Evolutionary conservation across 2,113 vertebrate genomes (phyloP), one percentile per base, ranked within the genome.

Genomic region (Sarotherodon lohbergeri): DNA sequence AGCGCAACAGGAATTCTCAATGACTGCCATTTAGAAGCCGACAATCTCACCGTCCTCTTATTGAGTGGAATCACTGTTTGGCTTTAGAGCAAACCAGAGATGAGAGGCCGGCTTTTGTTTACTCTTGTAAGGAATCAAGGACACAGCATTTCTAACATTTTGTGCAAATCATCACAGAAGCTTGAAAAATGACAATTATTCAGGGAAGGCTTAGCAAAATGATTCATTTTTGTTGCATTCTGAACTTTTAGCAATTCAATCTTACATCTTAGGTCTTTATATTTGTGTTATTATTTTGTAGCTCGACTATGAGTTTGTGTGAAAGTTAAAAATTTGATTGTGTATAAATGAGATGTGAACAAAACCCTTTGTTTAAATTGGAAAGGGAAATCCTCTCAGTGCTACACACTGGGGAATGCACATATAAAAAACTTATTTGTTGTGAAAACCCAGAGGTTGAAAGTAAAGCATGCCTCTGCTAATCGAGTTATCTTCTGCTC

Each of bases 371-470:
- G 6, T 76, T 76, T 76, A 48, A 76, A 50, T 19, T 50, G 14
- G 43, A 39, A 22, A 83, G 82, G n/a, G 4, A 52, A 6, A 32
- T 61, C 43, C 71, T 76, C 84, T 79, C 50, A 27, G 55, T 36
- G 59, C 59, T 63, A 34, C 6, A 29, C 68, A 17, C 32, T 32
- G 68, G 12, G 68, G 17, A 34, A 39, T 71, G 85, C 78, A 91
- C 92, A 91, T 93, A 94, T 89, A 91, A 94, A 93, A 78, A 36
- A 78, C n/a, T 32, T 0, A 50, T 50, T 78, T 1, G 46, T 78
- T 50, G 27, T 50, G 27, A 50, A 27, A 50, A 17, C 27, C 88
- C 48, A 95, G 93, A 94, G 93, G 92, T 94, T 94, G 89, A 57
- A 88, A 85, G 76, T 84, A 88, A 83, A 90, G 63, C 43, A 3